Evolutionary conservation across 2,797 vertebrate genomes (phyloP).

Genomic region (Semotilus atromaculatus): DNA sequence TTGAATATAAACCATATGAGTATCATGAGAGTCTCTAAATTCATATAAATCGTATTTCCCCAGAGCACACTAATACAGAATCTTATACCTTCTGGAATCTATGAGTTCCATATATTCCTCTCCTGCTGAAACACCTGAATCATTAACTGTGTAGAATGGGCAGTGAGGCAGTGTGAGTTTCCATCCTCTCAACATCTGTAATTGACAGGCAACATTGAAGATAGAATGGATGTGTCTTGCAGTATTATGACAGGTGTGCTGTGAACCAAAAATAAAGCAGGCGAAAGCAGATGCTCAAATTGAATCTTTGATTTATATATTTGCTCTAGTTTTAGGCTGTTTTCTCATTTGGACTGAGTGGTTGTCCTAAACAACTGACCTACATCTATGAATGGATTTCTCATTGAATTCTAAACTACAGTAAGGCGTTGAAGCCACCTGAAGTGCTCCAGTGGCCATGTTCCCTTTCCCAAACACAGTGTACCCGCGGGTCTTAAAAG

Average conservation of each 20-base stretch:
- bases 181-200: slow-evolving; percentile 58
- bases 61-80: slow-evolving; percentile 57
- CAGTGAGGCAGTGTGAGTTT: slow-evolving; percentile 69
- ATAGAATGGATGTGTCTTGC: slow-evolving; percentile 61
- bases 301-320: slow-evolving; percentile 12
- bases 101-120: slow-evolving; percentile 59
- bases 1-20: neutral
- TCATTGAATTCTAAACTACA: neutral
- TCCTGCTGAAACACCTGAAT: slow-evolving; percentile 60
- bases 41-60: slow-evolving; percentile 67
- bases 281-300: slow-evolving; percentile 1
- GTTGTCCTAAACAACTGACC: neutral
- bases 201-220: slow-evolving; percentile 70
- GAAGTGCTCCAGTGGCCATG: neutral
- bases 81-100: slow-evolving; percentile 64
- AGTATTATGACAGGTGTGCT: slow-evolving; percentile 68
- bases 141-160: slow-evolving; percentile 64
- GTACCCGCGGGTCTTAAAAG: too few relatives aligned
- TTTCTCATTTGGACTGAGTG: neutral
- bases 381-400: neutral
- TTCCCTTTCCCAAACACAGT: neutral
- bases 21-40: slow-evolving; percentile 1
- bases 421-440: neutral
- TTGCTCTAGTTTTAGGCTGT: slow-evolving; percentile 8
- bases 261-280: slow-evolving; percentile 7